Evolutionary conservation across 2,113 vertebrate species (phyloP), one percentile per base, ranked within the genome.

Genomic region (Melanostigma gelatinosum): DNA sequence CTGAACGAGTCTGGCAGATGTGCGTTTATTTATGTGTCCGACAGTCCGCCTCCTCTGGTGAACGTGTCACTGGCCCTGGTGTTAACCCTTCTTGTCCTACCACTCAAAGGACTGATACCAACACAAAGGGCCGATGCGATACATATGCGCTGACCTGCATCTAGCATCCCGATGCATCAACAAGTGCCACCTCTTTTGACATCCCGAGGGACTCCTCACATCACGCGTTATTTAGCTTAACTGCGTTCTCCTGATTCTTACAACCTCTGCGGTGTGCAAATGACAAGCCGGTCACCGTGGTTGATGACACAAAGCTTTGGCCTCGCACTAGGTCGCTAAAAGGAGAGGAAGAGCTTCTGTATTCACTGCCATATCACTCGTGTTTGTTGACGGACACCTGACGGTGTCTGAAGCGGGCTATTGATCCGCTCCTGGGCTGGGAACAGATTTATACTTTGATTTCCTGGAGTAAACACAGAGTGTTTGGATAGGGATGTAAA

Each of bases 391-490:
- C 32, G 46, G 84, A 79, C 83, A 91, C 82, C 83, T 89, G 73
- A 85, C 89, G 84, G 86, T 79, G 84, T 89, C 85, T 73, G 82
- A 78, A 85, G 58, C 80, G 79, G 57, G 40, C 40, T 92, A 93
- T 91, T 84, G 92, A 93, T 93, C 79, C 40, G 60, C 68, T 54
- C 72, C 75, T 52, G 68, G 71, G 69, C 78, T 29, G 75, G 80
- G 62, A 85, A 83, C 87, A 93, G 90, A 94, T 94, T 92, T 93
- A 93, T 90, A 83, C 86, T 89, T 91, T 91, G 88, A 92, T 91
- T 93, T 93, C 89, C 90, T 70, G 22, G 69, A 73, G 87, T 85
- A 92, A 92, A 91, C 88, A 88, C 85, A 50, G 40, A 77, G 72
- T 88, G 87, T 93, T 93, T 92, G 86, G 90, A 87, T 84, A 90